A percentile compares a stretch with the other conserved stretches of the same genome.
Conservation (phyloP, 2,113 vertebrate genomes). For the Melanocharis versteri region DNA sequence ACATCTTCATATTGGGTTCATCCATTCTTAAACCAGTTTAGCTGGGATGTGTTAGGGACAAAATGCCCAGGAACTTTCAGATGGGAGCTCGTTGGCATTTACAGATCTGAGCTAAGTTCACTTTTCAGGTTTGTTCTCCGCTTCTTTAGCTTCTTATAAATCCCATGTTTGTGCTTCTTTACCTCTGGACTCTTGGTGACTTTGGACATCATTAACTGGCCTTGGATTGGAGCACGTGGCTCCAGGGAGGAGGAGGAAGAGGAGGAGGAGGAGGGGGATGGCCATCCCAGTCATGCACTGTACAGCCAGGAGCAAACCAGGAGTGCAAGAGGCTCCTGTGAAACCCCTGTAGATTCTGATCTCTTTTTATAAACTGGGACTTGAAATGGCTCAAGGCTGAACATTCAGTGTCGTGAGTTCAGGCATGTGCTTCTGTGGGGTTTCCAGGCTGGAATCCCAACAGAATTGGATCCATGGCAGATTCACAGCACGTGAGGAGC, state of each 20-base stretch:
- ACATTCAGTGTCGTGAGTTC: neutral
- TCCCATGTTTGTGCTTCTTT: neutral
- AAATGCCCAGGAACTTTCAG: neutral
- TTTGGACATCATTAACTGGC: neutral
- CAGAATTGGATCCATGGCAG: neutral
- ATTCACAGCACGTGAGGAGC: neutral
- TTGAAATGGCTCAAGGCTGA: neutral
- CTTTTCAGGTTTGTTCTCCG: neutral
- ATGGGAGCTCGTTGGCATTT: neutral
- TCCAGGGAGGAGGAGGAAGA: neutral
- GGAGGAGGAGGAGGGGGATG: neutral
- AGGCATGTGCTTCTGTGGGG: neutral
- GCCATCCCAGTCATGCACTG: neutral
- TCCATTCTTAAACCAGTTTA: neutral
- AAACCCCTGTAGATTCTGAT: neutral
- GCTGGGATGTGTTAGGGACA: neutral
- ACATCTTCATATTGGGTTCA: slow-evolving; percentile 29
- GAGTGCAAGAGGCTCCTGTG: neutral
- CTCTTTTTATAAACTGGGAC: neutral
- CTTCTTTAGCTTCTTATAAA: neutral
- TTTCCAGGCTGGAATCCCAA: neutral
- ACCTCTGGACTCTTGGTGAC: neutral
- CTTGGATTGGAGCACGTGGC: neutral
- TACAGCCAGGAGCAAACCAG: neutral
- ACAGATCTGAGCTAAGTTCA: neutral